These are phyloP conservation scores for Cactoblastis cactorum DNA, from an alignment of 2,888 invertebrate genomes.

Conservation along the genomic window DNA sequence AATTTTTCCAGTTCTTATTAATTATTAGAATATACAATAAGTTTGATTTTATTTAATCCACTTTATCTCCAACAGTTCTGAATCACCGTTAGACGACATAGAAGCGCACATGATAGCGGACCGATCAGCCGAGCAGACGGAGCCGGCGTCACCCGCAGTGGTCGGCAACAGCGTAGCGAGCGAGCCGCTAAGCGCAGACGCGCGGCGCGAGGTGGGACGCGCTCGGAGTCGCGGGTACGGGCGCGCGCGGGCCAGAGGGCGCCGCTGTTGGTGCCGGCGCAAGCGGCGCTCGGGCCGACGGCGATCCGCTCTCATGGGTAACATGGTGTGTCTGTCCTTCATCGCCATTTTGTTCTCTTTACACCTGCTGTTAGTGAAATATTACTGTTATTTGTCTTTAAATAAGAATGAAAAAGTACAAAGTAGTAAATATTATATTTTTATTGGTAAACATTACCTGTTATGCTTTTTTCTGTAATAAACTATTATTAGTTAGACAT, in stretches of 20 bases:
- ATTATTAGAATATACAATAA: too few relatives aligned
- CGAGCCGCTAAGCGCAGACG: slow-evolving; percentile 30
- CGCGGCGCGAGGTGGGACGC: slow-evolving; percentile 53
- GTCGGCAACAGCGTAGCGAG: slow-evolving; percentile 30
- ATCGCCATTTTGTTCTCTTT: slow-evolving; percentile 54
- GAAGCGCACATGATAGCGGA: slow-evolving; percentile 68
- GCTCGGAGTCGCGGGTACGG: slow-evolving; percentile 61
- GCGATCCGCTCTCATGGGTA: slow-evolving; percentile 70
- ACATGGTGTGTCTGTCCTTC: slow-evolving; percentile 72
- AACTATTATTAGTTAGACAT: too few relatives aligned
- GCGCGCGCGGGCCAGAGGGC: slow-evolving; percentile 46
- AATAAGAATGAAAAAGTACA: too few relatives aligned
- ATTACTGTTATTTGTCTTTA: too few relatives aligned
- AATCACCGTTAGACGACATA: slow-evolving; percentile 59
- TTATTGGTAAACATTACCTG: too few relatives aligned
- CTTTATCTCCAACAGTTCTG: slow-evolving; percentile 43
- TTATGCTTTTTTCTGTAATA: too few relatives aligned
- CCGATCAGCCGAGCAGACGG: slow-evolving; percentile 53
- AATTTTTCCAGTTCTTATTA: too few relatives aligned
- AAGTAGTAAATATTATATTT: too few relatives aligned
- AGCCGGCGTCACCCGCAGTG: slow-evolving; percentile 30
- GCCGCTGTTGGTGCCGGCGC: slow-evolving; percentile 69
- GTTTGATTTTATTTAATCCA: slow-evolving; percentile 11
- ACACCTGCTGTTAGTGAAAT: too few relatives aligned
- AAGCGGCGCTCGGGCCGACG: slow-evolving; percentile 67